Base-by-base conservation (phyloP, 2,797 vertebrate species). In the Emydoidea blandingii region DNA sequence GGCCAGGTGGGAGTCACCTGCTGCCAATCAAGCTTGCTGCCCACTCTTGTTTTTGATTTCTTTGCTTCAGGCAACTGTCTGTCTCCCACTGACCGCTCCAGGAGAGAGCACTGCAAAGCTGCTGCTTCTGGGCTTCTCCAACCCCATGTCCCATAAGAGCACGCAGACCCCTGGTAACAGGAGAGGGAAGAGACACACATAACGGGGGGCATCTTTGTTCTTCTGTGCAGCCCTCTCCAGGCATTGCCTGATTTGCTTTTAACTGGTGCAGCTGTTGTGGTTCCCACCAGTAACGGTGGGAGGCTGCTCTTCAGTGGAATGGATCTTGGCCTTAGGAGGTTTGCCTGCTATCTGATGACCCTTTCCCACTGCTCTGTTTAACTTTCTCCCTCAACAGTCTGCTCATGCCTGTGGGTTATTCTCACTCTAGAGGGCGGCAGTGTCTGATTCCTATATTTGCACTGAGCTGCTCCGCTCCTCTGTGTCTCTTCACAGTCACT, bases 231-330 rank as follows among this genome's bases (percentile, higher is more conserved):
- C 62, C 62, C 34, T 65, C 29, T 34, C 29, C 29, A 62, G 59
- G 72, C 72, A 41, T 23, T 7, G 88, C 94, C 91, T 37, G 2
- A 90, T 94, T 96, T 88, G 88, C 41, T 88, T 83, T 68, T 12
- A 90, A 87, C 94, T 94, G 89, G 84, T 76, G 94, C 86, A 8
- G 84, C 91, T 96, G 91, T 4, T 65, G 92, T 95, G 83, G 94
- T 59, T 72, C 91, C 76, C 88, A 79, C 53, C 41, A 1, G 29
- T 88, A 50, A 84, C 1, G 0, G 78, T 0, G 8, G 29, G 88
- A 76, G 0, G 3, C 6, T 76, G 8, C 41, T 79, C 5, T 49
- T 47, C n/a, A 91, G 2, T 29, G 81, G 86, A 7, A 37, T 54
- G 76, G 68, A 10, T 91, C 82, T 78, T 72, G 0, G 68, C 16